Conservation (phyloP, 2,888 invertebrate species). For the Liposcelis brunnea region DNA sequence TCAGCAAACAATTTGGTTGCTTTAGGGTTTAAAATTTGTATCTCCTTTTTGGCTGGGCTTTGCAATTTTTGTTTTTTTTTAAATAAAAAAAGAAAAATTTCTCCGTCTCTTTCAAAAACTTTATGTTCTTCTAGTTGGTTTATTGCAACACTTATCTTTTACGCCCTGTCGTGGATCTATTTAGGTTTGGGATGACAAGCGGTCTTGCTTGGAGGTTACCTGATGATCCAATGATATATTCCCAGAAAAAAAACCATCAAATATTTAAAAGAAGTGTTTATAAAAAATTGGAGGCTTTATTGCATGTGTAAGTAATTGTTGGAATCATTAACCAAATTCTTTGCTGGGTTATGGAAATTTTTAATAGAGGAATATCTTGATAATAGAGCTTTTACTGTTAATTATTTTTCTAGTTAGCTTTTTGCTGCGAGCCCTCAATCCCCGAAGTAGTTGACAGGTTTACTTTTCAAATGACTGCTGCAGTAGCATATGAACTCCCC, state of each 20-base stretch:
- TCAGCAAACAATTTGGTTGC: no score
- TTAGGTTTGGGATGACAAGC: constrained; percentile 4
- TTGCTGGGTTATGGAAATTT: no score
- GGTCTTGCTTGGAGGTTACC: constrained; percentile 6
- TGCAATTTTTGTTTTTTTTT: background rate
- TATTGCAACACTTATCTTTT: constrained; percentile 1
- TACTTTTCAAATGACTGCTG: no score
- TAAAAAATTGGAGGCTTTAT: background rate
- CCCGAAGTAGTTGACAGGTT: no score
- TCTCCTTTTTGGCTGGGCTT: no score
- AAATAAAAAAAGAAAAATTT: background rate
- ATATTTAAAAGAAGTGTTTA: constrained; percentile 3
- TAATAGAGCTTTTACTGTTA: no score
- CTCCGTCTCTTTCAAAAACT: background rate
- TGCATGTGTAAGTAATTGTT: constrained; percentile 1
- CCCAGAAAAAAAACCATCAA: background rate
- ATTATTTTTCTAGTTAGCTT: no score
- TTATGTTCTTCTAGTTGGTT: constrained; percentile 1
- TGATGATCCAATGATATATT: background rate
- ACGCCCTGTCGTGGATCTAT: background rate
- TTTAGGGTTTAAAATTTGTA: no score
- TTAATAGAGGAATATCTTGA: no score
- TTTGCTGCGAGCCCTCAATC: no score
- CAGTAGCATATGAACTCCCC: no score
- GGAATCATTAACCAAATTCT: no score